Percentiles rank a stretch among this genome's conserved stretches.
Conservation (phyloP, 1,140 invertebrate genomes). For the Philotrypesis tridentata region DNA sequence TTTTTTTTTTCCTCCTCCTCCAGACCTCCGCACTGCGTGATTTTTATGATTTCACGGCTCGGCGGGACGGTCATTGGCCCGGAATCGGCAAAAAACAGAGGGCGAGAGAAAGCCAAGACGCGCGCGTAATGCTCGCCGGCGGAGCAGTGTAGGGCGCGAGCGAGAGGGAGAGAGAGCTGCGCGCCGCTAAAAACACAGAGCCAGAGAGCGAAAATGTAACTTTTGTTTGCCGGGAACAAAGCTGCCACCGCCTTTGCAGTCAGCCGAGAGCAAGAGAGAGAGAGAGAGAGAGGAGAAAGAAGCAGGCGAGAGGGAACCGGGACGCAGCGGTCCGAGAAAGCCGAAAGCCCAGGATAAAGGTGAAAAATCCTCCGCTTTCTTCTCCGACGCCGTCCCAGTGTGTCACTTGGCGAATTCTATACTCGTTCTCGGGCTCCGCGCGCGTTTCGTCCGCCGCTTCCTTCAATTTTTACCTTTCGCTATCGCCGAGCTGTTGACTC, state of each 20-base stretch:
- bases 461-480: conserved; percentile 24
- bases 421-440: neutral
- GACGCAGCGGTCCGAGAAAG: conserved; percentile 6
- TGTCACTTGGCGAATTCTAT: conserved; percentile 27
- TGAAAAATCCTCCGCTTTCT: conserved; percentile 27
- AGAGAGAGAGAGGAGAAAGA: neutral
- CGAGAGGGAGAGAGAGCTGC: no score
- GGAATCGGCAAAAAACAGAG: conserved; percentile 23
- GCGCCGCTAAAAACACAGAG: conserved; percentile 35
- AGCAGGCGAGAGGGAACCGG: neutral
- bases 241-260: conserved; percentile 7
- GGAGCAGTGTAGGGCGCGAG: no score
- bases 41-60: conserved; percentile 46
- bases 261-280: neutral
- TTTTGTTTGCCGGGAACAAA: conserved; percentile 49
- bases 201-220: conserved; percentile 26
- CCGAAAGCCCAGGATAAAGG: conserved; percentile 24
- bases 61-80: conserved; percentile 14
- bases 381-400: neutral
- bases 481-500: neutral
- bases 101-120: neutral
- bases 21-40: neutral
- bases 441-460: neutral
- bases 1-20: no score
- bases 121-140: conserved; percentile 14